Conservation (phyloP, 2,797 vertebrate genomes). For the Heliangelus exortis region DNA sequence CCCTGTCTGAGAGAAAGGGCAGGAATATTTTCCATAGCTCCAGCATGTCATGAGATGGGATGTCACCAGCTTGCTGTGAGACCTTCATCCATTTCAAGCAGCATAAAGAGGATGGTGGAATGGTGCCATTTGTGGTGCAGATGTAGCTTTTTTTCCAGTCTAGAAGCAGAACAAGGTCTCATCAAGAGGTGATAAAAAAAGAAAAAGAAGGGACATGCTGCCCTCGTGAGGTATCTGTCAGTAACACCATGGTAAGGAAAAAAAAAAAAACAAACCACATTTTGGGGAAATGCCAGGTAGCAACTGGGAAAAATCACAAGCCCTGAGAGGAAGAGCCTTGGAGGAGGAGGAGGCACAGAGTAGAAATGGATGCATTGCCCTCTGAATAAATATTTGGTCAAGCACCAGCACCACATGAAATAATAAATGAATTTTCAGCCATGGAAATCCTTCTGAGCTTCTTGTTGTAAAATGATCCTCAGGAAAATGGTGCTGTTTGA, state of each 20-base stretch:
- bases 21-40: not conserved
- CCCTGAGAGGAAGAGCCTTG: not conserved
- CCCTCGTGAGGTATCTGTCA: slow-evolving; percentile 11
- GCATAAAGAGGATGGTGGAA: not conserved
- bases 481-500: not conserved
- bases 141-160: rapidly evolving
- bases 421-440: not conserved
- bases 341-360: not conserved
- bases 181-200: too few species aligned
- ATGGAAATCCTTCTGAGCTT: not conserved
- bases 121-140: rapidly evolving
- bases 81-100: rapidly evolving
- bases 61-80: not conserved
- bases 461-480: not conserved
- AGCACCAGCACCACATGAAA: not conserved
- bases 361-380: not conserved
- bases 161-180: not conserved
- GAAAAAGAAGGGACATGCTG: not conserved
- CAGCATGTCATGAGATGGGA: not conserved
- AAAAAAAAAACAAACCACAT: not conserved
- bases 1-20: not conserved
- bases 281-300: not conserved
- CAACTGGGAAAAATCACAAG: not conserved
- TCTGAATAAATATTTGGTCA: not conserved
- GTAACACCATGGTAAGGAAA: not conserved